phyloP scores from a whole-genome alignment of 2,113 vertebrate genomes.

The Passer montanus region DNA sequence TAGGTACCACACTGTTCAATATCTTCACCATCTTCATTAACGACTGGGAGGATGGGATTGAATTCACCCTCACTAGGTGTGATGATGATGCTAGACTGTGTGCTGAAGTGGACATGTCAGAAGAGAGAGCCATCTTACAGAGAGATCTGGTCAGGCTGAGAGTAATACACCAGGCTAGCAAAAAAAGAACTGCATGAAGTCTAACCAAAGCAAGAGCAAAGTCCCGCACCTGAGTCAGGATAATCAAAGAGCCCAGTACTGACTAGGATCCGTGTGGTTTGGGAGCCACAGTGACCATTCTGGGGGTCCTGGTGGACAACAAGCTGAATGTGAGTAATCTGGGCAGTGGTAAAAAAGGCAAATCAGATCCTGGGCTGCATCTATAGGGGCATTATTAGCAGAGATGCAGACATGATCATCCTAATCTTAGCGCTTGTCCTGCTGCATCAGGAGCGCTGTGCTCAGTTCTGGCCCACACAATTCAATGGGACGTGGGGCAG shows the following conservation, averaged over 20 bases:
- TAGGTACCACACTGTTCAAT: background rate
- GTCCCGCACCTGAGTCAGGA: background rate
- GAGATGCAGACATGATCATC: background rate
- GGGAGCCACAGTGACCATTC: background rate
- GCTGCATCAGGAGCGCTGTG: background rate
- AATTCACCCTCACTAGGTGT: background rate
- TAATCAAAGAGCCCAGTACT: background rate
- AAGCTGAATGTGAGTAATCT: background rate
- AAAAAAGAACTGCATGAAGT: background rate
- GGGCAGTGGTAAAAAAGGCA: fast-evolving
- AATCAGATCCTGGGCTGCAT: background rate
- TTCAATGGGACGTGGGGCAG: background rate
- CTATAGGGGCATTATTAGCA: background rate
- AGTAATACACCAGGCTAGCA: background rate
- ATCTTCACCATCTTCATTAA: background rate
- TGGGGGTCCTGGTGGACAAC: background rate
- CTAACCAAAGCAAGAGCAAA: background rate
- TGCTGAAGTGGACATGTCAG: background rate
- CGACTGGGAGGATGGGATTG: background rate
- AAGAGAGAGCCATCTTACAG: background rate
- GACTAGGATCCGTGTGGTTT: fast-evolving
- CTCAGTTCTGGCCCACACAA: background rate
- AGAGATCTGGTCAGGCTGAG: background rate
- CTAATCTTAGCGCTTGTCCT: background rate
- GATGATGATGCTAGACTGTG: background rate